Base-by-base conservation (phyloP, 2,113 vertebrate species). In the Coregonus clupeaformis region DNA sequence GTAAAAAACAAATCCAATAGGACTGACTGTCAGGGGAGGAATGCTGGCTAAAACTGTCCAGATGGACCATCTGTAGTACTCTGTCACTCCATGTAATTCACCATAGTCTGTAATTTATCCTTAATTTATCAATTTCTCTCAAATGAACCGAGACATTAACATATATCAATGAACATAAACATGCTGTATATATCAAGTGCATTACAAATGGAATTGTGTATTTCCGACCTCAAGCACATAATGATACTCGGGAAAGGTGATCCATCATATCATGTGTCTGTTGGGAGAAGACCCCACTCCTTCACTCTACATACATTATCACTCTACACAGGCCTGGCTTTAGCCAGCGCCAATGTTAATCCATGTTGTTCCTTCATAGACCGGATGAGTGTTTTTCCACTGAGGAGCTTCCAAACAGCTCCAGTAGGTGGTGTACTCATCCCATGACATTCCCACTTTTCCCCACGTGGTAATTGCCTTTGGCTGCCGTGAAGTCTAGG, bases 381-480 rank as follows among this genome's bases (percentile, higher is more conserved):
- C 52, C 18, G 13, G 52, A 20, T 55, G 52, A 20, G 5, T 42
- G 36, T 60, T 7, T 7, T 13, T 25, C 64, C 57, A 69, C 49
- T 52, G 45, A 71, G 22, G 25, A 77, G 9, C 72, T 68, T 85
- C 79, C 68, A 24, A n/a, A 14, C n/a, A 20, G 13, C n/a, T 85
- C 90, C 91, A 91, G 91, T 69, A 92, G 91, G 77, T 88, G 91
- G 91, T 90, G 88, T 78, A 71, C 83, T 88, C 59, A 71, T 90
- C 72, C 87, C 78, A 83, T 32, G 5, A 30, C 75, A 27, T 80
- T 81, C 82, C 86, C 72, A 73, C 62, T 71, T 27, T 36, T 78
- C 32, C 62, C 25, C 7, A 47, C 14, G 60, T 68, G n/a, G 25
- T 42, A 59, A 65, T 24, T 68, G 14, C 18, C 55, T 4, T 16